Evolutionary conservation across 1,140 invertebrate species (phyloP).

Genomic region (Anastrepha ludens): DNA sequence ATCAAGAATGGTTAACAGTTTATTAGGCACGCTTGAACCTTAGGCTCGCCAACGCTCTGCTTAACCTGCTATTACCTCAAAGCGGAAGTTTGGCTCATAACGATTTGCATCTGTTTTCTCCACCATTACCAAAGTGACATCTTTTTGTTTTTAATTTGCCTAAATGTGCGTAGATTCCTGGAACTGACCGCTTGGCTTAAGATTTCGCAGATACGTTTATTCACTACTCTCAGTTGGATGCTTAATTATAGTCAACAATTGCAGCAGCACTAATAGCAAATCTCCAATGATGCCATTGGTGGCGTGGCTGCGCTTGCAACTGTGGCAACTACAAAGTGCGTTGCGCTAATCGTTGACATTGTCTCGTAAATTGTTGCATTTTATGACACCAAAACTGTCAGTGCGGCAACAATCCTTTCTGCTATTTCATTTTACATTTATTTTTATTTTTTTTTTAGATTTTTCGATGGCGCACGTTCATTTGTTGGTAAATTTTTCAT

Average conservation of each 20-base stretch:
- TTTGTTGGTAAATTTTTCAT: constrained; percentile 46
- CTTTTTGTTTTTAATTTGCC: neutral
- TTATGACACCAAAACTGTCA: constrained; percentile 48
- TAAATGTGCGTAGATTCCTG: neutral
- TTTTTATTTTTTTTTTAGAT: neutral
- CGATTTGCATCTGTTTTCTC: neutral
- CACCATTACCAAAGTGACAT: neutral
- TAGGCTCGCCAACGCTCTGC: neutral
- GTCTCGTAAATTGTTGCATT: constrained; percentile 51
- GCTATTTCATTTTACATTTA: constrained; percentile 23
- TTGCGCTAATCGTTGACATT: constrained; percentile 41
- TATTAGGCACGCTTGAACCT: neutral
- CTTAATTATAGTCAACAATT: constrained; percentile 22
- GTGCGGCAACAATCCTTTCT: constrained; percentile 39
- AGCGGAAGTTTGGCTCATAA: constrained; percentile 2
- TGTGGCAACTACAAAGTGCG: neutral
- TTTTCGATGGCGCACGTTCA: neutral
- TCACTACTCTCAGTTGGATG: neutral
- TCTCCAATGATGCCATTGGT: neutral
- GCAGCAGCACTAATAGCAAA: neutral
- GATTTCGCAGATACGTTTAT: neutral
- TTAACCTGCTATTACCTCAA: neutral
- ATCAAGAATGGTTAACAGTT: neutral
- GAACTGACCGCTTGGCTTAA: neutral
- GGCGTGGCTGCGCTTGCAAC: constrained; percentile 3